These are phyloP conservation scores for Amphilophus citrinellus DNA, from an alignment of 2,113 vertebrate species.

Conservation along the genomic window DNA sequence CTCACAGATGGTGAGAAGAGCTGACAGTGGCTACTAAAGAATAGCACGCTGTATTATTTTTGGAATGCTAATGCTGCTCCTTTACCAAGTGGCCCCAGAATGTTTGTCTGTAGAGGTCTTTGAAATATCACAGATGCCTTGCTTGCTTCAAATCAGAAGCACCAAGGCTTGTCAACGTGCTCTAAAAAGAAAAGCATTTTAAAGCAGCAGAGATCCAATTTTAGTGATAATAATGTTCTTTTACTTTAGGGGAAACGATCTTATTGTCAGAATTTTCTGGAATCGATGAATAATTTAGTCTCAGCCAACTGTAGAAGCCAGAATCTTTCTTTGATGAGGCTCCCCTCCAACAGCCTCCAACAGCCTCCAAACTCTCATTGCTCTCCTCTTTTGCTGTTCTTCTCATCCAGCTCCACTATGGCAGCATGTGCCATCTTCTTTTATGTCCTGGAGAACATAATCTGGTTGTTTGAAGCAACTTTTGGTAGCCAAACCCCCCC, in stretches of 20 bases:
- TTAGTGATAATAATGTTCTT: background rate
- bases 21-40: conserved; percentile 61
- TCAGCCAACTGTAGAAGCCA: conserved; percentile 35
- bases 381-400: conserved; percentile 49
- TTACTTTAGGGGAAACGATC: conserved; percentile 15
- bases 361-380: conserved; percentile 18
- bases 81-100: conserved; percentile 31
- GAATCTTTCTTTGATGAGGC: conserved; percentile 46
- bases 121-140: background rate
- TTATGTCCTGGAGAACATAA: conserved; percentile 65
- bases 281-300: conserved; percentile 64
- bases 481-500: conserved; percentile 46
- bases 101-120: background rate
- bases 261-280: conserved; percentile 40
- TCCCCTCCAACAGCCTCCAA: conserved; percentile 29
- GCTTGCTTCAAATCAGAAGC: background rate
- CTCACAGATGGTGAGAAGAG: conserved; percentile 52
- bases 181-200: conserved; percentile 27
- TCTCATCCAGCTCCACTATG: conserved; percentile 70
- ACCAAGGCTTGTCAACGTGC: conserved; percentile 20
- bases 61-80: conserved; percentile 44
- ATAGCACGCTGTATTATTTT: conserved; percentile 49
- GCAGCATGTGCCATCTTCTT: conserved; percentile 68
- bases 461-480: conserved; percentile 72
- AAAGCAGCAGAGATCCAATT: conserved; percentile 9